A percentile compares a stretch with the other conserved stretches of the same genome.
phyloP scores from a whole-genome alignment of 2,797 vertebrate species.

The Myripristis jacobus region DNA sequence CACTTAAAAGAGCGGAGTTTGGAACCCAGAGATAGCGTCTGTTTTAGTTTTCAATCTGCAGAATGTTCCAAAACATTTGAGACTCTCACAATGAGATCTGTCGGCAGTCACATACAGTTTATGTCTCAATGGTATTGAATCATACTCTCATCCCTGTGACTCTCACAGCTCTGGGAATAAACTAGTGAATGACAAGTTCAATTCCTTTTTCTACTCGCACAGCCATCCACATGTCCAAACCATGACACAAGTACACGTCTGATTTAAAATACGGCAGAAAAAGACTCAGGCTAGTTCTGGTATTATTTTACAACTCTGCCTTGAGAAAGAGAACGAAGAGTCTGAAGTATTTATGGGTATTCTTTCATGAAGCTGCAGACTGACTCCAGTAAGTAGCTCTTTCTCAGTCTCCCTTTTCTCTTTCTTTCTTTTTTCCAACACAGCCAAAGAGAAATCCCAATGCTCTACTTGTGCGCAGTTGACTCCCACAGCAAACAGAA shows the following conservation, averaged over 20 bases:
- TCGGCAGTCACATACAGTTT: slow-evolving; percentile 57
- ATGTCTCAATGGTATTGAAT: slow-evolving; percentile 54
- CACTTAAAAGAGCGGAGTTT: slow-evolving; percentile 60
- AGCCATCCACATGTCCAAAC: slow-evolving; percentile 27
- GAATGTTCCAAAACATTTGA: slow-evolving; percentile 67
- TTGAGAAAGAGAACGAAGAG: slow-evolving; percentile 53
- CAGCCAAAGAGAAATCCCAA: slow-evolving; percentile 60
- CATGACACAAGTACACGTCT: slow-evolving; percentile 40
- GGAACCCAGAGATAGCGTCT: slow-evolving; percentile 62
- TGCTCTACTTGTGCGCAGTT: slow-evolving; percentile 44
- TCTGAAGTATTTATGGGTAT: slow-evolving; percentile 58
- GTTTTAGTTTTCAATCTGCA: slow-evolving; percentile 70
- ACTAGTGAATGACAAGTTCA: slow-evolving; percentile 54
- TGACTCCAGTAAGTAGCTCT: slow-evolving; percentile 42
- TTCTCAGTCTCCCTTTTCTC: slow-evolving; percentile 46
- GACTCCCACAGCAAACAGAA: slow-evolving; percentile 54
- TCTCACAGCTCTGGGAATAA: slow-evolving; percentile 55
- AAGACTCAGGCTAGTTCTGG: slow-evolving; percentile 41
- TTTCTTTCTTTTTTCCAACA: slow-evolving; percentile 29
- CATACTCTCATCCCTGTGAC: slow-evolving; percentile 55
- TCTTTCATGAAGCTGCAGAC: slow-evolving; percentile 45
- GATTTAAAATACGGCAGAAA: slow-evolving; percentile 48
- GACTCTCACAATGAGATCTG: slow-evolving; percentile 57
- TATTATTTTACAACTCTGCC: slow-evolving; percentile 46
- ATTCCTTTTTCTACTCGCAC: slow-evolving; percentile 55